Percentiles rank a stretch among this genome's conserved stretches.
Evolutionary conservation across 1,140 invertebrate genomes (phyloP).

Genomic region (Ceratosolen fusciceps): DNA sequence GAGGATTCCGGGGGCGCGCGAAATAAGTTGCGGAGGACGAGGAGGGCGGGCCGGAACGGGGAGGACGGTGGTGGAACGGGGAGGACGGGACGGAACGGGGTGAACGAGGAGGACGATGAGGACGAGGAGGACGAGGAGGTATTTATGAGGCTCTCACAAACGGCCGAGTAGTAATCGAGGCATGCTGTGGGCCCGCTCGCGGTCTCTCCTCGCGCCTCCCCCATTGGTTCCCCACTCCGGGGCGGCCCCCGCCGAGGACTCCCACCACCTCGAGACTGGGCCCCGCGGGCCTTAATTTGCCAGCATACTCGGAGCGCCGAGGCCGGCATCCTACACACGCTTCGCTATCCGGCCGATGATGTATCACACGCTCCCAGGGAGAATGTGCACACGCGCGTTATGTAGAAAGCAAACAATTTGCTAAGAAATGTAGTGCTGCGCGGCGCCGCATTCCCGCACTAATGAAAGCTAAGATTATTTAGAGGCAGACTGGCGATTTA

Average conservation of each 20-base stretch:
- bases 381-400: not conserved
- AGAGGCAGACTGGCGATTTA: not conserved
- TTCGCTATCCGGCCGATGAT: not conserved
- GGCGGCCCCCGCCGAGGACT: not conserved
- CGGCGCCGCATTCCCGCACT: not conserved
- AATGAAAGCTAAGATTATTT: slow-evolving; percentile 13
- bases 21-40: too few species aligned
- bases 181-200: not conserved
- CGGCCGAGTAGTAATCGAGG: slow-evolving; percentile 1
- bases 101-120: too few species aligned
- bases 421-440: not conserved
- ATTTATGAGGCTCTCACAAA: not conserved
- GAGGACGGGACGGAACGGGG: too few species aligned
- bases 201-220: not conserved
- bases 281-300: too few species aligned
- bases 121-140: not conserved
- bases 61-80: too few species aligned
- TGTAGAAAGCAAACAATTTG: slow-evolving; percentile 13
- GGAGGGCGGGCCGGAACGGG: too few species aligned
- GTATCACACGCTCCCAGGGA: not conserved
- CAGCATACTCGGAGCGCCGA: too few species aligned
- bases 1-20: too few species aligned
- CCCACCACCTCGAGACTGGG: too few species aligned
- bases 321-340: not conserved
- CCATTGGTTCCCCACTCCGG: not conserved